phyloP scores from a whole-genome alignment of 2,113 vertebrate species.

The Aegotheles bennettii region DNA sequence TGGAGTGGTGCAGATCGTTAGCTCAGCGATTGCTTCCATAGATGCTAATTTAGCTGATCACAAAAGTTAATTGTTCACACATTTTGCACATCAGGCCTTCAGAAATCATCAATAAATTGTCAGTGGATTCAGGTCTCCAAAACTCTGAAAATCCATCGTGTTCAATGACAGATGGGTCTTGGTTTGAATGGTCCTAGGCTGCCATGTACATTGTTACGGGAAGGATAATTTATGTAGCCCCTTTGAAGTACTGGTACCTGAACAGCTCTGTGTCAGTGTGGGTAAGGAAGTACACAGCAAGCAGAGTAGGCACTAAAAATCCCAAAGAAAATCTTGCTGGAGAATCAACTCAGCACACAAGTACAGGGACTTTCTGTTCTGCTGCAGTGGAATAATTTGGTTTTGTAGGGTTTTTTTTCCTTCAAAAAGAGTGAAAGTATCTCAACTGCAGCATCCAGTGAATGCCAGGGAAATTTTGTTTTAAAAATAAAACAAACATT shows the following conservation, averaged over 20 bases:
- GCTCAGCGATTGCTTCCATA: not conserved
- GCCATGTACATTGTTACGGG: fast-evolving
- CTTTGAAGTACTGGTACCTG: not conserved
- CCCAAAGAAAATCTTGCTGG: not conserved
- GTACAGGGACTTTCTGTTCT: not conserved
- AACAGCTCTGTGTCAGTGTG: not conserved
- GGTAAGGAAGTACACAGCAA: not conserved
- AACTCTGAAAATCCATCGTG: not conserved
- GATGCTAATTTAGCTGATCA: not conserved
- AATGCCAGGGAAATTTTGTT: constrained; percentile 65
- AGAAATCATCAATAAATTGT: not conserved
- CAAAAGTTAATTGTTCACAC: not conserved
- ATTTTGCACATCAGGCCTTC: not conserved
- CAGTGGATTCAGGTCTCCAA: not conserved
- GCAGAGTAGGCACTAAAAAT: not conserved
- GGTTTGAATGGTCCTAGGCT: not conserved
- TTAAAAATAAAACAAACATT: constrained; percentile 71
- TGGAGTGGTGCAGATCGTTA: not conserved
- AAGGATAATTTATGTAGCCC: not conserved
- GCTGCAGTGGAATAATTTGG: not conserved
- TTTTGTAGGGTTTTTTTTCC: not conserved
- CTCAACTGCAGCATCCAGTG: constrained; percentile 46
- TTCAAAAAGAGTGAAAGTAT: not conserved
- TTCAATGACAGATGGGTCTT: not conserved
- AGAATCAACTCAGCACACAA: not conserved